phyloP scores from a whole-genome alignment of 2,888 invertebrate genomes.

The Meliscaeva auricollis region DNA sequence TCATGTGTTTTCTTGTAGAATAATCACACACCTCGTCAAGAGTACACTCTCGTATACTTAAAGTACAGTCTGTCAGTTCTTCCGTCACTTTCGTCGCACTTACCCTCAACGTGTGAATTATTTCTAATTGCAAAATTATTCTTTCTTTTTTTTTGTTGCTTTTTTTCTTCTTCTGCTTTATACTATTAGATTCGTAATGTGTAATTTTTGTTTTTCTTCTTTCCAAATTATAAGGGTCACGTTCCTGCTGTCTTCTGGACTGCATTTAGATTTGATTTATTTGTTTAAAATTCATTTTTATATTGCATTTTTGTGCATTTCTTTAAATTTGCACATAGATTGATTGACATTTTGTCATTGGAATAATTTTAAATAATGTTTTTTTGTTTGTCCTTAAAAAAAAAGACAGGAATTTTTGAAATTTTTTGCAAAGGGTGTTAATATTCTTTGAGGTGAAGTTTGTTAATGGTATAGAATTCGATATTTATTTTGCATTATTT shows the following conservation, averaged over 20 bases:
- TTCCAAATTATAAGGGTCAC: constrained; percentile 57
- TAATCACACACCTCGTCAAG: constrained; percentile 53
- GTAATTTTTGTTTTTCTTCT: background rate
- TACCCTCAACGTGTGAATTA: constrained; percentile 57
- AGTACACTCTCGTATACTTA: background rate
- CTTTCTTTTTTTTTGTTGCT: no score
- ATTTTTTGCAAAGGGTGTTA: constrained; percentile 8
- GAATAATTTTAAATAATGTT: constrained; percentile 55
- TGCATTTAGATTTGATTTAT: constrained; percentile 7
- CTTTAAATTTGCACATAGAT: constrained; percentile 11
- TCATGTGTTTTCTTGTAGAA: constrained; percentile 44
- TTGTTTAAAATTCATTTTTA: background rate
- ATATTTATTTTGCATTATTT: no score
- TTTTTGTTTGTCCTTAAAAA: constrained; percentile 11
- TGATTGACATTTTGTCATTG: constrained; percentile 62
- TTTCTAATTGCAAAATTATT: constrained; percentile 71
- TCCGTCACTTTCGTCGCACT: constrained; percentile 5
- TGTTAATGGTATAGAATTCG: no score
- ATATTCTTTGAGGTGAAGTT: background rate
- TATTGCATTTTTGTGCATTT: constrained; percentile 18
- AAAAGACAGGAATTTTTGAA: background rate
- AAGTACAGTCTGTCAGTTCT: background rate
- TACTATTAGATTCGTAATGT: constrained; percentile 11
- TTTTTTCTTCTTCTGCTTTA: constrained; percentile 19
- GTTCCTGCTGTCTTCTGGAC: constrained; percentile 46